phyloP scores from a whole-genome alignment of 2,797 vertebrate species.

The Poeciliopsis presidionis region DNA sequence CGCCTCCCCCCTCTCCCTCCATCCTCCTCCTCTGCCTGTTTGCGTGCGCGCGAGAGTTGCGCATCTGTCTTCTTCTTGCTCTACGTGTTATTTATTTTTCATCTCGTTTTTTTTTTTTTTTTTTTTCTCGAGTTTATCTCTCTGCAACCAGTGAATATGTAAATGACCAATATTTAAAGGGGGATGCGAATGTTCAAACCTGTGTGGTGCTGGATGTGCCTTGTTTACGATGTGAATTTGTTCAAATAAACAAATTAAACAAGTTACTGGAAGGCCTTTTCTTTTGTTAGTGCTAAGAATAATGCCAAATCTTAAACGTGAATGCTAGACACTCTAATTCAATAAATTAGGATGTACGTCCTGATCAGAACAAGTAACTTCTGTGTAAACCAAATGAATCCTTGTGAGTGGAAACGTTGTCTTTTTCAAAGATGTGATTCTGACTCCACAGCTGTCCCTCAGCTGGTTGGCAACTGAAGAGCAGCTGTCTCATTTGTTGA shows the following conservation, averaged over 20 bases:
- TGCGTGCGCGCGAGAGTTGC: neutral
- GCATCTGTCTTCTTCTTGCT: neutral
- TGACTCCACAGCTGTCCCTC: too few species aligned
- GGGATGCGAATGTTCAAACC: neutral
- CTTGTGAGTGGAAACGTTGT: too few species aligned
- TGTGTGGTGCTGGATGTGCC: neutral
- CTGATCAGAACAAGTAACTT: too few species aligned
- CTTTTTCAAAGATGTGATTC: too few species aligned
- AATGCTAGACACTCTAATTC: too few species aligned
- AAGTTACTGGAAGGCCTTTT: too few species aligned
- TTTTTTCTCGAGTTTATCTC: neutral
- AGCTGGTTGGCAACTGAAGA: too few species aligned
- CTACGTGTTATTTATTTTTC: neutral
- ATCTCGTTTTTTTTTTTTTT: neutral
- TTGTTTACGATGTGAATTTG: neutral
- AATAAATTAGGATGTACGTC: too few species aligned
- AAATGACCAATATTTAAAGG: neutral
- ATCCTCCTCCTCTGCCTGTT: slow-evolving; percentile 12
- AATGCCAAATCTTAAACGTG: too few species aligned
- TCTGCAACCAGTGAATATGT: neutral
- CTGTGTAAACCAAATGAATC: too few species aligned
- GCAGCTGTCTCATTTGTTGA: too few species aligned
- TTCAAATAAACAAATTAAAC: neutral
- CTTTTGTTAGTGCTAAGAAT: too few species aligned
- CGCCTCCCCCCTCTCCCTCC: slow-evolving; percentile 16